A percentile compares a stretch with the other conserved stretches of the same genome.
These are phyloP conservation scores for Girardia tigrina DNA, from an alignment of 2,888 invertebrate genomes.

Conservation along the genomic window DNA sequence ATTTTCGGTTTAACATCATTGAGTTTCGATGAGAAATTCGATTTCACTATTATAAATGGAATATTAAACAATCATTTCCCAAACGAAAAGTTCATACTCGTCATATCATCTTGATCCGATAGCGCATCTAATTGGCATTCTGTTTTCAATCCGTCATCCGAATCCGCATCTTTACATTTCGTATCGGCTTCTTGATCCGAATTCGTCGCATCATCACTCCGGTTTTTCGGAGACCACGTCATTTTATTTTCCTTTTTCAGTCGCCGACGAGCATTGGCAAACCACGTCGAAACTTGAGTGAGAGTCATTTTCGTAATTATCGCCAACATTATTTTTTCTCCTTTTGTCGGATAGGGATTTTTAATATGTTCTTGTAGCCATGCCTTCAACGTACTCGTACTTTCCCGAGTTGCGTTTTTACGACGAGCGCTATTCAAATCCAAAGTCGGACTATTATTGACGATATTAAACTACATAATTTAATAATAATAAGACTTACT, in stretches of 20 bases:
- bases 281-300: constrained; percentile 81
- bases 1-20: constrained; percentile 28
- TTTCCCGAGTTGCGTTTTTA: constrained; percentile 91
- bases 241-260: constrained; percentile 92
- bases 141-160: neutral
- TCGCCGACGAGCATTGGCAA: constrained; percentile 78
- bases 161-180: constrained; percentile 11
- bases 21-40: constrained; percentile 5
- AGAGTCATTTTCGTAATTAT: constrained; percentile 87
- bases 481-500: neutral
- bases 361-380: constrained; percentile 92
- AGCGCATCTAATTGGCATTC: neutral
- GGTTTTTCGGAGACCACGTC: constrained; percentile 76
- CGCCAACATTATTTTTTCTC: constrained; percentile 84
- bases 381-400: constrained; percentile 85
- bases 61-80: neutral
- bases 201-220: constrained; percentile 28
- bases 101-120: neutral
- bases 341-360: constrained; percentile 86
- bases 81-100: neutral
- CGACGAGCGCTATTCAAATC: constrained; percentile 54
- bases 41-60: neutral
- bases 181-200: constrained; percentile 13
- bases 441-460: neutral
- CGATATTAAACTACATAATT: neutral